Percentiles rank a stretch among this genome's conserved stretches.
Evolutionary conservation across 1,140 invertebrate genomes (phyloP).

Genomic region (Drosophila micromelanica): DNA sequence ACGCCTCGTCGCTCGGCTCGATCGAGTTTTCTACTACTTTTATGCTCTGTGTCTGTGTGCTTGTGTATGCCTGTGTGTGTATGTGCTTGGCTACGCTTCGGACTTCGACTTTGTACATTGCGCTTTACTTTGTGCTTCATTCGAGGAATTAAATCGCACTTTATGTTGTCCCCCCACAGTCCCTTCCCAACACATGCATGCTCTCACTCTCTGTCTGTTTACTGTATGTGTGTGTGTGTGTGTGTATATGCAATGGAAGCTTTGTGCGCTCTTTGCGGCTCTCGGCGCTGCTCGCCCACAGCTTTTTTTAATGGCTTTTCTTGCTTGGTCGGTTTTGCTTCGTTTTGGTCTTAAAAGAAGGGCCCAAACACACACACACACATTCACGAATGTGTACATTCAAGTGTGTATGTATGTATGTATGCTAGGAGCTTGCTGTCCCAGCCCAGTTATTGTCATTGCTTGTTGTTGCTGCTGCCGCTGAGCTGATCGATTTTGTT

Average conservation of each 20-base stretch:
- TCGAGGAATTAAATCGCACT: slow-evolving; percentile 80
- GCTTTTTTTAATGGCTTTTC: slow-evolving; percentile 68
- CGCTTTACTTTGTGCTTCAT: slow-evolving; percentile 76
- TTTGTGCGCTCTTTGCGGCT: slow-evolving; percentile 24
- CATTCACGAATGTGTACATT: slow-evolving; percentile 14
- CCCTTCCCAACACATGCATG: slow-evolving; percentile 4
- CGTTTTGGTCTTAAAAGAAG: slow-evolving; percentile 71
- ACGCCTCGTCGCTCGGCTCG: slow-evolving; percentile 34
- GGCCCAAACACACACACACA: slow-evolving; percentile 51
- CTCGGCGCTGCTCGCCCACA: slow-evolving; percentile 44
- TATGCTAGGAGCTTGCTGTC: slow-evolving; percentile 18
- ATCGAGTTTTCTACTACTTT: slow-evolving; percentile 66
- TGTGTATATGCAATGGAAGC: slow-evolving; percentile 20
- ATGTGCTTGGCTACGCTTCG: slow-evolving; percentile 31
- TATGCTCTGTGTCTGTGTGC: slow-evolving; percentile 30
- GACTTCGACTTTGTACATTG: slow-evolving; percentile 73
- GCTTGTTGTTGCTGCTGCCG: slow-evolving; percentile 29
- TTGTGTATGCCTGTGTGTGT: slow-evolving; percentile 3
- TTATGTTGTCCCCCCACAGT: slow-evolving; percentile 39
- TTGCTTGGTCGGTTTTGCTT: slow-evolving; percentile 71
- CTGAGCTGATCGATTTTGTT: slow-evolving; percentile 45
- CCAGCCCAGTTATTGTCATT: slow-evolving; percentile 56
- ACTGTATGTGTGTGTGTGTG: slow-evolving; percentile 5
- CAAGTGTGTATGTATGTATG: slow-evolving; percentile 22
- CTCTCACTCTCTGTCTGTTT: slow-evolving; percentile 26